Conservation (phyloP, 2,888 invertebrate species). For the Hydriomena furcata region DNA sequence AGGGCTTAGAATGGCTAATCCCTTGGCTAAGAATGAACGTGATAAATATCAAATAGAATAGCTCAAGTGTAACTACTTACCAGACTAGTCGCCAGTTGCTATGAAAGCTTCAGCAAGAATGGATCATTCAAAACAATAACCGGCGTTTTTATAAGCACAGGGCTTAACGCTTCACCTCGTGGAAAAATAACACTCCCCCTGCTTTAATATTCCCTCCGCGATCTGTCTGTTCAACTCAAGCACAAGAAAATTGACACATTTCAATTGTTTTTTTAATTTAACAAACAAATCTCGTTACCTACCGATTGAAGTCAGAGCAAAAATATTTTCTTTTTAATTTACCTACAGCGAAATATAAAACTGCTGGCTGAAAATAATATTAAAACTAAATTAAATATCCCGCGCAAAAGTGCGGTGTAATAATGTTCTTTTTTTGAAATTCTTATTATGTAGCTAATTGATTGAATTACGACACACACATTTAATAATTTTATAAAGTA, state of each 20-base stretch:
- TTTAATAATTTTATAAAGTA: no score
- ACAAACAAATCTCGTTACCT: slow-evolving; percentile 59
- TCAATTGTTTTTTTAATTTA: slow-evolving; percentile 60
- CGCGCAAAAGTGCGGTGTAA: no score
- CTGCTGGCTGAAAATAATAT: no score
- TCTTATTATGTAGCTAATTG: no score
- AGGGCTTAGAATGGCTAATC: no score
- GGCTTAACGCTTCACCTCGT: slow-evolving; percentile 38
- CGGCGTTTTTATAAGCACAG: slow-evolving; percentile 61
- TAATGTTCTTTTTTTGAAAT: no score
- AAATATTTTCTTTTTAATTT: no score
- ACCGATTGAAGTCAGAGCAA: slow-evolving; percentile 42
- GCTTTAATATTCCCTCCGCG: slow-evolving; percentile 78
- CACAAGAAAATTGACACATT: slow-evolving; percentile 74
- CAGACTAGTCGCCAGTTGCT: slow-evolving; percentile 32
- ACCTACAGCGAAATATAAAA: no score
- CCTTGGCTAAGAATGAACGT: no score
- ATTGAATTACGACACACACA: no score
- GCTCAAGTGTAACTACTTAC: slow-evolving; percentile 13
- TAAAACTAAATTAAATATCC: no score
- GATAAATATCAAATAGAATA: no score
- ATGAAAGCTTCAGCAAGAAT: slow-evolving; percentile 44
- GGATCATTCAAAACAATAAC: slow-evolving; percentile 40
- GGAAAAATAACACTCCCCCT: slow-evolving; percentile 67
- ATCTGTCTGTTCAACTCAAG: slow-evolving; percentile 47